phyloP scores from a whole-genome alignment of 1,140 invertebrate species.

The Stratiolaelaps scimitus region DNA sequence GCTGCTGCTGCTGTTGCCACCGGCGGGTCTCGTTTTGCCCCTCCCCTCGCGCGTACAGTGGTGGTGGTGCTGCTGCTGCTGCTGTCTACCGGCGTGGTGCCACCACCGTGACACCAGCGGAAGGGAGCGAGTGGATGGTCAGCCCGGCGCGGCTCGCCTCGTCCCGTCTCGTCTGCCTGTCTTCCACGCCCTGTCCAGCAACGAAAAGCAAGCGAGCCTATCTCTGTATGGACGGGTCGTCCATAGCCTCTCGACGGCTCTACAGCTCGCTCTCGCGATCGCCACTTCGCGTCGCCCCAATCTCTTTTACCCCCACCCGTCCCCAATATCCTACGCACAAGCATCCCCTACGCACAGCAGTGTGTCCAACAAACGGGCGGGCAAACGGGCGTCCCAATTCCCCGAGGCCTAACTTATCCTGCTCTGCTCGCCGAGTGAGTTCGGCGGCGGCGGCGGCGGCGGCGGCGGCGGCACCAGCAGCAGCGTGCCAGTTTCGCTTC shows the following conservation, averaged over 20 bases:
- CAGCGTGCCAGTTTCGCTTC: too few species aligned
- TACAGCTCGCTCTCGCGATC: neutral
- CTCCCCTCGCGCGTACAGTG: too few species aligned
- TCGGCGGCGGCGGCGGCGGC: neutral
- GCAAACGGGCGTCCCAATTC: neutral
- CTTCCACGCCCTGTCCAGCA: neutral
- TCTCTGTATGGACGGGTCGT: too few species aligned
- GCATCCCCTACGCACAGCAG: slow-evolving; percentile 8
- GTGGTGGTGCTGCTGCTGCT: too few species aligned
- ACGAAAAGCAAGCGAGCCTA: too few species aligned
- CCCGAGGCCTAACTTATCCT: slow-evolving; percentile 29
- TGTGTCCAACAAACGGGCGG: slow-evolving; percentile 1
- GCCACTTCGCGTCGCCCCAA: slow-evolving; percentile 5
- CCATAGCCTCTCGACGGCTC: neutral
- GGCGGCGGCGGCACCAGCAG: neutral
- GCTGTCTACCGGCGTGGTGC: too few species aligned
- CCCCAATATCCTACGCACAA: too few species aligned
- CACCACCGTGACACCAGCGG: too few species aligned
- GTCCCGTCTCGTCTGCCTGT: neutral
- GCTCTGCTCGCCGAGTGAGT: neutral
- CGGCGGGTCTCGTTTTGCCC: too few species aligned
- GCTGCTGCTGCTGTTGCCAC: too few species aligned
- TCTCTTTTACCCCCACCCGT: neutral
- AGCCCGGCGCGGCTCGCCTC: too few species aligned
- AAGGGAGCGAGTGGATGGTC: too few species aligned